A percentile compares a stretch with the other conserved stretches of the same genome.
These are phyloP conservation scores for Vireo griseus DNA, from an alignment of 2,797 vertebrate genomes.

Conservation along the genomic window DNA sequence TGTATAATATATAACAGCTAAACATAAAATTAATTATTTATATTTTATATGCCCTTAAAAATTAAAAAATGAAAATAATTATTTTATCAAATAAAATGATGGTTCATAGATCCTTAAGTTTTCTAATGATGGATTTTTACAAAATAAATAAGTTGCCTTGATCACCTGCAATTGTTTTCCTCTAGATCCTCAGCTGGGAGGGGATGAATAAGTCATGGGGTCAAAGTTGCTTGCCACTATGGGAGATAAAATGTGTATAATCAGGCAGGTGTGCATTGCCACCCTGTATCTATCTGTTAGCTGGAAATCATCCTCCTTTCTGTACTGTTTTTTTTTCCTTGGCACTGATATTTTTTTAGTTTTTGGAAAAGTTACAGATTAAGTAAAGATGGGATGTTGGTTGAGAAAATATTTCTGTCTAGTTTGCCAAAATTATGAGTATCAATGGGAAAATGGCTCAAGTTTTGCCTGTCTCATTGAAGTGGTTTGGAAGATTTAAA, in stretches of 20 bases:
- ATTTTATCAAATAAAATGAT: not conserved
- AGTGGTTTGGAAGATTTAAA: not conserved
- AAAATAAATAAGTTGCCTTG: not conserved
- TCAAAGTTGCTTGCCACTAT: not conserved
- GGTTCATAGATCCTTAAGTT: not conserved
- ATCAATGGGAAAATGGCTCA: not conserved
- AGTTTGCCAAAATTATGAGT: not conserved
- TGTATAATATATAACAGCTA: not conserved
- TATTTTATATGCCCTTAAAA: not conserved
- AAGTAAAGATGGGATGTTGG: not conserved
- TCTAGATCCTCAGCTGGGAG: not conserved
- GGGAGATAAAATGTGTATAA: not conserved
- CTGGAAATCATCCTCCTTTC: not conserved
- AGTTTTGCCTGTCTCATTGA: not conserved
- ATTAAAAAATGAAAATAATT: accelerated
- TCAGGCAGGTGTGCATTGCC: not conserved
- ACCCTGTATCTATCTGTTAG: not conserved
- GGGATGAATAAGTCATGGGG: not conserved
- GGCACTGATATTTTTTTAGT: not conserved
- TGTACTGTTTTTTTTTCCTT: not conserved
- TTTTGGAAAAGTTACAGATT: not conserved
- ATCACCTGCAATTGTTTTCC: not conserved
- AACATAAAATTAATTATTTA: not conserved
- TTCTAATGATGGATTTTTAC: not conserved
- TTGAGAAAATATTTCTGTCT: not conserved